Base-by-base conservation (phyloP, 2,888 invertebrate species). In the Tridacna crocea region DNA sequence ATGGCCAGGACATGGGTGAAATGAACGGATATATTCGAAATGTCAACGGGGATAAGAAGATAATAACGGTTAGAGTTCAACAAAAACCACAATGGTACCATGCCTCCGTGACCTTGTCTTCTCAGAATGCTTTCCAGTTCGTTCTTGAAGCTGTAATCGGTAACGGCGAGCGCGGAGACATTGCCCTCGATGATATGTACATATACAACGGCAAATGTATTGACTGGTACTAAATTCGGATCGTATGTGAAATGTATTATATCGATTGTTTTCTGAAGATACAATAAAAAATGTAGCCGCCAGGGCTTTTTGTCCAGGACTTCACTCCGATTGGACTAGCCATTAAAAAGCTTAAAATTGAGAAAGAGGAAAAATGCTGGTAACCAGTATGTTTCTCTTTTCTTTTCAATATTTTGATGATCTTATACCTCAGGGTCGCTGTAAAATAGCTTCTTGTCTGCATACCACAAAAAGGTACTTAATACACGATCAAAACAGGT, bases 161-260 rank as follows among this genome's bases (percentile, higher is more conserved):
- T 22, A 77, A 79, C 66, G 83, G 84, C 22, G 88, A 88, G 70
- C 70, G 61, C 17, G 85, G 88, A 15, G 88, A 88, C 65, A 84
- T 88, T 46, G 88, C 88, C 4, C 61, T 88, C 27, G 88, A 88
- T 79, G 88, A 88, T 72, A 68, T 88, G 4, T 88, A 88, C 72
- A 83, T 84, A 48, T 82, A 84, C 78, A 84, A 63, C 48, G 88
- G 88, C 70, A 75, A 74, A 66, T 88, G 88, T 65, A 83, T 88
- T 78, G 84, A 82, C 72, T 82, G 82, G 82, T 82, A 72, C 46
- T 82, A 79, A 61, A 15, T 63, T 55, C 47, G 48, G 48, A 15
- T 61, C n/a, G 2, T 19, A 10, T 4, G 4, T 10, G n/a, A 10
- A 36, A 36, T 36, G 36, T 36, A 36, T 36, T 36, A 8, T 36